Conservation (phyloP, 2,888 invertebrate genomes). For the Autographa gamma region DNA sequence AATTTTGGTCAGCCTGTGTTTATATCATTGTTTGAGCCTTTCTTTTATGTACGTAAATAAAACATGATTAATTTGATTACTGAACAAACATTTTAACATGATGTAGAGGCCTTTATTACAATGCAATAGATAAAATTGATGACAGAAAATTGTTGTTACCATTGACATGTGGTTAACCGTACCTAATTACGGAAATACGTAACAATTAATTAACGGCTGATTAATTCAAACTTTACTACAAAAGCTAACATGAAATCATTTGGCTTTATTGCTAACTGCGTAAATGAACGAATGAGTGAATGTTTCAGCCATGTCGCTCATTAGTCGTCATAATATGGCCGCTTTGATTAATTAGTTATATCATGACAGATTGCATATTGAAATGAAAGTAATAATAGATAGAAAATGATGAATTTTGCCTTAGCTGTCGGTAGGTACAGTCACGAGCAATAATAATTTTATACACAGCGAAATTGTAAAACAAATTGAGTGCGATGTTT, state of each 20-base stretch:
- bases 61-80: too few species aligned
- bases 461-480: too few species aligned
- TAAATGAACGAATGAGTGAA: slow-evolving; percentile 3
- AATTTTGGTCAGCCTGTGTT: too few species aligned
- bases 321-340: slow-evolving; percentile 3
- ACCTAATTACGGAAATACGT: not conserved
- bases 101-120: too few species aligned
- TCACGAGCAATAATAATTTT: too few species aligned
- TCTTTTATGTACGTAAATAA: too few species aligned
- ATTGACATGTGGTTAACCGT: not conserved
- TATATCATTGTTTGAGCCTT: too few species aligned
- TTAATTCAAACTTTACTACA: not conserved
- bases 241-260: slow-evolving; percentile 16
- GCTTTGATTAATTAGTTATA: not conserved
- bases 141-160: not conserved
- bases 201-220: not conserved
- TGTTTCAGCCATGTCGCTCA: not conserved
- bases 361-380: not conserved
- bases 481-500: too few species aligned
- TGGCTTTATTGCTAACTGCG: slow-evolving; percentile 7
- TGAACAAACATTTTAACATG: too few species aligned
- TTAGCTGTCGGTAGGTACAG: too few species aligned
- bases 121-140: not conserved
- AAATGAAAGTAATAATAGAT: not conserved
- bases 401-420: too few species aligned